Base-by-base conservation (phyloP, 2,113 vertebrate genomes). In the Gracilinanus agilis region DNA sequence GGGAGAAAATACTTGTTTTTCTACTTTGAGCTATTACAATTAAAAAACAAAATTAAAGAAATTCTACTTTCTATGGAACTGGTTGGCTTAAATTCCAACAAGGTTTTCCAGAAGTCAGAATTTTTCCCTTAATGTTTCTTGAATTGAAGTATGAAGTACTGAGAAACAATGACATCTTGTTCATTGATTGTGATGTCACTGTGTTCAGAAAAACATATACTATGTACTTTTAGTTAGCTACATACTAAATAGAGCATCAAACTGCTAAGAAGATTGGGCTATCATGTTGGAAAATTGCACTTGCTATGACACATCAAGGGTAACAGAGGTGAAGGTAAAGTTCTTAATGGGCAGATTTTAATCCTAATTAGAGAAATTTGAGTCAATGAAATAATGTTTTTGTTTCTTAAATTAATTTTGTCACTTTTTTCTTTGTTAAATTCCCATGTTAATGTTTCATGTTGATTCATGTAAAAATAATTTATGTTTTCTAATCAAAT, bases 161-260 rank as follows among this genome's bases (percentile, higher is more conserved):
- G 67, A 83, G 19, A 83, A 27, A 90, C 13, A 89, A 2, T 40
- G 44, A 34, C 23, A 55, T 95, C 0, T n/a, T 94, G n/a, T 91
- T 94, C 27, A 40, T 24, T 90, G 91, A 95, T 90, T 97, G 44
- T 97, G 96, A 96, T 96, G 92, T 97, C 94, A 92, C 75, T 10
- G 49, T 24, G 21, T 97, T 96, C 90, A 88, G 16, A 88, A 6
- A 24, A 92, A 55, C 1, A 0, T 10, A 16, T 0, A 1, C 49
- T 25, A 23, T 55, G 25, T 89, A 11, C 25, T 19, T 7, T n/a
- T 83, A 40, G 67, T 75, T 34, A 3, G 23, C 12, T 53, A 13
- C 55, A 90, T 90, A 54, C 75, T 34, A n/a, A n/a, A 24, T 0
- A 49, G 40, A 96, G 92, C 55, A 75, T 6, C 88, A 21, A 88